Evolutionary conservation across 2,113 vertebrate species (phyloP), one percentile per base, ranked within the genome.

Genomic region (Murina feae): DNA sequence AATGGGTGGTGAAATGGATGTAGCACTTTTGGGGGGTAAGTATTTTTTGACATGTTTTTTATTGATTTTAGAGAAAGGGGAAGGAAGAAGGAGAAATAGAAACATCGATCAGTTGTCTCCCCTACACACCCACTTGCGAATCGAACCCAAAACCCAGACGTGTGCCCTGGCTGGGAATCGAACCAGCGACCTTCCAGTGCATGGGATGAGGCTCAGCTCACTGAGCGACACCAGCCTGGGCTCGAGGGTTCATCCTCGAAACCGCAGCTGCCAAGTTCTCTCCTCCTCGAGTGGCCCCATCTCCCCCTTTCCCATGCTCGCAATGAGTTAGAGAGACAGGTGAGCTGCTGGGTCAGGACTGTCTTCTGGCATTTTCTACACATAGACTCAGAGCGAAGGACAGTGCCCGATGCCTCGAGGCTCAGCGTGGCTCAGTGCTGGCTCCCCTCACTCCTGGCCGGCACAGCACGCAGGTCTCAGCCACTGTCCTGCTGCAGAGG

Each of bases 391-490:
- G 20, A 89, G 68, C 72, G 63, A 42, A 74, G 42, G 5, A 2
- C 9, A 9, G 30, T 6, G 6, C 60, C 39, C 37, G 20, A 18
- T 11, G 37, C 69, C n/a, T 55, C 21, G 1, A 0, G 4, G 0
- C 9, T n/a, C 25, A 16, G 12, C 53, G 32, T 16, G 20, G 39
- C 18, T 58, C 65, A 2, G 32, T 2, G 0, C 14, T 18, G 35
- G 6, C 58, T 44, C 6, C 23, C 23, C 28, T 78, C 25, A 0
- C 66, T 79, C 69, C 5, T 20, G 25, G 21, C 35, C 35, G 0
- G 5, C 8, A 0, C 9, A 2, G 30, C 42, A 71, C 5, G 69
- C 47, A 58, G n/a, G 20, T 74, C 53, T 68, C 4, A 1, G 74
- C 42, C 37, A 14, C 68, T 6, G 5, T 68, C 3, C 58, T 53